Evolutionary conservation across 2,797 vertebrate species (phyloP), one percentile per base, ranked within the genome.

Genomic region (Calcarius lapponicus): DNA sequence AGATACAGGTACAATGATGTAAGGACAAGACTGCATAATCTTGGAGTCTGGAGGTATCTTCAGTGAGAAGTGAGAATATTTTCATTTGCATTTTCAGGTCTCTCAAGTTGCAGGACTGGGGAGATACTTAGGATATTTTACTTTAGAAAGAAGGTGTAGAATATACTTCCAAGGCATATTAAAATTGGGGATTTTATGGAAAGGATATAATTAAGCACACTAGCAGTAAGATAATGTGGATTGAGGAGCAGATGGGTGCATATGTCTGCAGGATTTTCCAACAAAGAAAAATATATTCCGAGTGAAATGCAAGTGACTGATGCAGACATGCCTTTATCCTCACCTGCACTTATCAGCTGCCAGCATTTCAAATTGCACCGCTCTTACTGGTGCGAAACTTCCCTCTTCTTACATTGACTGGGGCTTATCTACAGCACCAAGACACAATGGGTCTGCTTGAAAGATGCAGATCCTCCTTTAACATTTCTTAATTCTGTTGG

Each of bases 291-390:
- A 71, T 86, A 92, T 21, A 90, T 93, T 91, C 38, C 13, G 2
- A 87, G 73, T 54, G 80, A 81, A 87, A 83, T 40, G 83, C 66
- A 81, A 95, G 81, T 91, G 88, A 92, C 51, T 64, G 88, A 94
- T 78, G 73, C 81, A 92, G 86, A 92, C 84, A 57, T 88, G 88
- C 62, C 67, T 97, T 97, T 94, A 96, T 93, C 95, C 93, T 93
- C 93, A 97, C 87, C 96, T 94, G 86, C 88, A 88, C 88, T 95
- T 96, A 94, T 86, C 92, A 92, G 76, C 72, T 96, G 95, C 89
- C 94, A 95, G 34, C 74, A 78, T 92, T 96, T 94, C 92, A 89
- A 95, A 92, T 9, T 85, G 58, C 86, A 72, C 64, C 78, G 85
- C 90, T 88, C 65, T 89, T 48, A 47, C 72, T 47, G 7, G 43